phyloP scores from a whole-genome alignment of 2,797 vertebrate species.

The Taenioides sp. region DNA sequence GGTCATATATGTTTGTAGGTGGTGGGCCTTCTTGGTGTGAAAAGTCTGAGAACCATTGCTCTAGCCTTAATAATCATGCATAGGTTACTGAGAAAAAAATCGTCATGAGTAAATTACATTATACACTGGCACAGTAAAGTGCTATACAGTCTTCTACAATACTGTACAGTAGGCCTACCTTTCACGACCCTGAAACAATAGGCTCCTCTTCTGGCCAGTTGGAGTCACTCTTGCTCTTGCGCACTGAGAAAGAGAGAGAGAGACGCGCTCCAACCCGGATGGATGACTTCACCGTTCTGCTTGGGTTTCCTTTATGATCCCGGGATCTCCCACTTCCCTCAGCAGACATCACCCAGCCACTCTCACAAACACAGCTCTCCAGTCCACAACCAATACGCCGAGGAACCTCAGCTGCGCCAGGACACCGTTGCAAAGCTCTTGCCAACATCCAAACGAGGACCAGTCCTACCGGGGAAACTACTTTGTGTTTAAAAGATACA shows the following conservation, averaged over 20 bases:
- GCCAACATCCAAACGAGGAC: conserved; percentile 16
- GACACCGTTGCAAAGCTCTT: conserved; percentile 16
- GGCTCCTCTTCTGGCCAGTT: conserved; percentile 67
- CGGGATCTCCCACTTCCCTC: conserved; percentile 86
- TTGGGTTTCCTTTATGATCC: conserved; percentile 95
- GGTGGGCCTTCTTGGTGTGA: no score
- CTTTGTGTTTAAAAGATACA: conserved; percentile 5
- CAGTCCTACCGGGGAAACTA: conserved; percentile 43
- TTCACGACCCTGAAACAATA: not conserved
- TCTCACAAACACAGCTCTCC: conserved; percentile 64
- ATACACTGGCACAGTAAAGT: no score
- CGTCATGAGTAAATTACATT: no score
- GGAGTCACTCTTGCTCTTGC: conserved; percentile 70
- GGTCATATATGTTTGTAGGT: no score
- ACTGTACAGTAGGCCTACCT: not conserved
- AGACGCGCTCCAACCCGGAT: conserved; percentile 81
- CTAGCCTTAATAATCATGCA: no score
- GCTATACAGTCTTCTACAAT: not conserved
- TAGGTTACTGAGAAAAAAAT: no score
- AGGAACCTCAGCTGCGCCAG: conserved; percentile 37
- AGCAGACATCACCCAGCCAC: conserved; percentile 77
- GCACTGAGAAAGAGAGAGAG: conserved; percentile 14
- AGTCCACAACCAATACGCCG: conserved; percentile 26
- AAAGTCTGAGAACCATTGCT: no score
- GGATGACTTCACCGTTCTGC: conserved; percentile 96